Percentiles rank a stretch among this genome's conserved stretches.
Evolutionary conservation across 1,140 invertebrate genomes (phyloP).

Genomic region (Sinonovacula constricta): DNA sequence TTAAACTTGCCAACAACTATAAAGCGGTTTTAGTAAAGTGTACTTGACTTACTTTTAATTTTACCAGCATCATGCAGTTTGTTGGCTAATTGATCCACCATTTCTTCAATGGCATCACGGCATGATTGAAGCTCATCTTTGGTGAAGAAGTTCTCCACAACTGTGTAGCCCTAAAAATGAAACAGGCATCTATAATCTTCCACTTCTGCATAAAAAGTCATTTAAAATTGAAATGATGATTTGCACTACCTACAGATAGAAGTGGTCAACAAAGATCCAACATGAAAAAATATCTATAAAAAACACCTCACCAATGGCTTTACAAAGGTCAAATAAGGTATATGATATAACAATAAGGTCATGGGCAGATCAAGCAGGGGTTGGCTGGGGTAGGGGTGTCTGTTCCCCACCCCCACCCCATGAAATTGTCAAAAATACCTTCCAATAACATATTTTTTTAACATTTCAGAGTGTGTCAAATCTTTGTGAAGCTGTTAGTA

Average conservation of each 20-base stretch:
- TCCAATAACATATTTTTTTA: too few relatives aligned
- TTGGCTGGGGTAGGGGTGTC: too few relatives aligned
- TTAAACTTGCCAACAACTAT: neutral
- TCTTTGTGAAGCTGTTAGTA: too few relatives aligned
- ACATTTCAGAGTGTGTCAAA: too few relatives aligned
- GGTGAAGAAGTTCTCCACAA: slow-evolving; percentile 70
- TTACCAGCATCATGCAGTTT: slow-evolving; percentile 72
- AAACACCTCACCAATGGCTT: neutral
- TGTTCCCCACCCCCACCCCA: too few relatives aligned
- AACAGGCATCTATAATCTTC: neutral
- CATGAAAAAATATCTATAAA: neutral
- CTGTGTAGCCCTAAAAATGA: slow-evolving; percentile 64
- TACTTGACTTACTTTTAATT: slow-evolving; percentile 56
- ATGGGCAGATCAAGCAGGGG: too few relatives aligned
- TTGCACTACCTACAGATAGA: neutral
- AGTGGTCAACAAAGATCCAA: neutral
- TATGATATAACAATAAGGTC: neutral
- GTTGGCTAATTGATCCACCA: slow-evolving; percentile 72
- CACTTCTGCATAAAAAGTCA: too few relatives aligned
- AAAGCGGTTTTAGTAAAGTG: neutral
- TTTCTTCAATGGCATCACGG: slow-evolving; percentile 55
- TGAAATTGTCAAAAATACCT: too few relatives aligned
- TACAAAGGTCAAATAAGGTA: neutral
- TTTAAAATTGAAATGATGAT: too few relatives aligned
- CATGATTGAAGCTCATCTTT: slow-evolving; percentile 67